Conservation (phyloP, 2,113 vertebrate species). For the Struthidea cinerea region DNA sequence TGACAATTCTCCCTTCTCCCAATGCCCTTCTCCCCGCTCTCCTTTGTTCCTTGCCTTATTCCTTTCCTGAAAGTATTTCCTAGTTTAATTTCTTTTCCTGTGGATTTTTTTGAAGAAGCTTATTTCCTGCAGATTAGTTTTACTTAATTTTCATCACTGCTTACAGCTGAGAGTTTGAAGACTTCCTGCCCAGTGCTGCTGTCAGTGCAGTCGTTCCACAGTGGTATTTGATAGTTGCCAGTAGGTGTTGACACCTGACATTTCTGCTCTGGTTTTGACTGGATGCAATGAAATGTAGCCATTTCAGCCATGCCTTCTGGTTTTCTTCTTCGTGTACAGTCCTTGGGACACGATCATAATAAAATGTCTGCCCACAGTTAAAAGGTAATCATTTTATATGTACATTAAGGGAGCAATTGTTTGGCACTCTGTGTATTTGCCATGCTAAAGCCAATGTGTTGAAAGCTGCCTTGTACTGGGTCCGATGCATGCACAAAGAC, state of each 20-base stretch:
- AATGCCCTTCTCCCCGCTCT: not conserved
- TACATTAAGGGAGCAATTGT: not conserved
- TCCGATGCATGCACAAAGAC: fast-evolving
- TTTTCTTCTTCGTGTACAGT: not conserved
- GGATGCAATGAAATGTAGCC: not conserved
- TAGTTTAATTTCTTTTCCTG: not conserved
- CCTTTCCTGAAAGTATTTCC: not conserved
- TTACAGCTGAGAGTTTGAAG: not conserved
- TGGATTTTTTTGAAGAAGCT: not conserved
- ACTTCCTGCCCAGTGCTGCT: not conserved
- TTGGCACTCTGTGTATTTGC: not conserved
- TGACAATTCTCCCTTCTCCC: not conserved
- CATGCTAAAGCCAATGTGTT: not conserved
- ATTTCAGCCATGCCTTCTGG: not conserved
- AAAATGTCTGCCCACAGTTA: not conserved
- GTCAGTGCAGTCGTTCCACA: not conserved
- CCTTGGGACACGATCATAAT: fast-evolving
- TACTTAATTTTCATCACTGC: not conserved
- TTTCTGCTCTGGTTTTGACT: not conserved
- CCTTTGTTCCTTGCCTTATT: not conserved
- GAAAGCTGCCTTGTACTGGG: not conserved
- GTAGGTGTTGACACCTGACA: not conserved
- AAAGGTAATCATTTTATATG: not conserved
- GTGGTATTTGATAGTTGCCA: not conserved
- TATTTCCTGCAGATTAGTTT: not conserved